These are phyloP conservation scores for Otolemur garnettii DNA, from an alignment of 2,113 vertebrate genomes.

Conservation along the genomic window DNA sequence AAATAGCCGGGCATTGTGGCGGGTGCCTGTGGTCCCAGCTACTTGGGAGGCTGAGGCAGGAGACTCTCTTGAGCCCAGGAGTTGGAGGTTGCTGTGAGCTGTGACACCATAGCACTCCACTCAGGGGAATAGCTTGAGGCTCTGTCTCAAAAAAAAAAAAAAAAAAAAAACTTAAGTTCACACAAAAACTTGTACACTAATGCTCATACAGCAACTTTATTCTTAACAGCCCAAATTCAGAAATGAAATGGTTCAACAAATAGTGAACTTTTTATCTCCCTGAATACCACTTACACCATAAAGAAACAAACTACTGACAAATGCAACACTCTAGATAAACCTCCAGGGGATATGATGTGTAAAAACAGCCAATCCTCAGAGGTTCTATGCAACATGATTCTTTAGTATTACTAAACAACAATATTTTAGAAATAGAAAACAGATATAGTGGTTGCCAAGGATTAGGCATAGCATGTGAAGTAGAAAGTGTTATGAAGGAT, in stretches of 20 bases:
- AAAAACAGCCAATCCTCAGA: slow-evolving; percentile 6
- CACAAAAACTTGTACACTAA: neutral
- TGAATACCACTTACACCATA: neutral
- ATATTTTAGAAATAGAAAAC: slow-evolving; percentile 16
- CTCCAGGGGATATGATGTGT: neutral
- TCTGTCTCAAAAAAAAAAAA: too few relatives aligned
- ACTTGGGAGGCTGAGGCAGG: too few relatives aligned
- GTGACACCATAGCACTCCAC: too few relatives aligned
- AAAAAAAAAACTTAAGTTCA: neutral
- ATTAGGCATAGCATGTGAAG: neutral
- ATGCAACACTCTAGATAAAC: neutral
- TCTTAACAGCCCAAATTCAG: neutral
- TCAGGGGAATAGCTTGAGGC: too few relatives aligned
- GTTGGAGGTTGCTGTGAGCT: too few relatives aligned
- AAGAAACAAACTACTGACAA: slow-evolving; percentile 43
- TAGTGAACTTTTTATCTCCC: neutral
- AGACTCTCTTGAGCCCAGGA: too few relatives aligned
- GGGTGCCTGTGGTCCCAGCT: too few relatives aligned
- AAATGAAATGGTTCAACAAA: neutral
- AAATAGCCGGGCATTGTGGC: too few relatives aligned
- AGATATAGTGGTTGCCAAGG: neutral
- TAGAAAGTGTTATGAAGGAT: neutral
- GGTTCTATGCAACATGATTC: neutral
- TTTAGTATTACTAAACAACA: neutral
- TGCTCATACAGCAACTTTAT: neutral